Conservation (phyloP, 2,113 vertebrate species). For the Lontra canadensis region DNA sequence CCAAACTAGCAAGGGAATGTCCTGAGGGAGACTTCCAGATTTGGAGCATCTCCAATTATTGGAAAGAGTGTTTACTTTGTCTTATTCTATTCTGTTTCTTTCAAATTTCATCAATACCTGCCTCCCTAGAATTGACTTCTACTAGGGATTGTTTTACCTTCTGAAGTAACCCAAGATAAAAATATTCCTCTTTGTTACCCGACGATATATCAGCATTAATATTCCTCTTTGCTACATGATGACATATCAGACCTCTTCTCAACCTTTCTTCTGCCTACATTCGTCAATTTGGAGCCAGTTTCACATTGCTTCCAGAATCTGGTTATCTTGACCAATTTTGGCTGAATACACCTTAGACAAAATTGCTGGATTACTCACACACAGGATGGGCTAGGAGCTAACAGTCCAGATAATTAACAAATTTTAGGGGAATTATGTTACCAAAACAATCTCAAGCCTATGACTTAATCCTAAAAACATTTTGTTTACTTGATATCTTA, state of each 20-base stretch:
- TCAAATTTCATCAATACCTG: neutral
- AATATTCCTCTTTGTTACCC: neutral
- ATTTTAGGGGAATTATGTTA: neutral
- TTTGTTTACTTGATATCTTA: neutral
- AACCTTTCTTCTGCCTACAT: neutral
- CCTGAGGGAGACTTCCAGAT: neutral
- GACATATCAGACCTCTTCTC: neutral
- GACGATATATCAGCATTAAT: neutral
- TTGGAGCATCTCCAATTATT: neutral
- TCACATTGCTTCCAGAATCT: neutral
- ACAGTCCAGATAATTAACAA: neutral
- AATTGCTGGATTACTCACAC: neutral
- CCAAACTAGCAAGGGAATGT: neutral
- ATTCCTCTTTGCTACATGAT: neutral
- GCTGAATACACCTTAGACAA: neutral
- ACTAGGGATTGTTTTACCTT: neutral
- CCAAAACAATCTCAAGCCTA: neutral
- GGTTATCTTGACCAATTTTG: neutral
- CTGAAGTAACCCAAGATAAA: neutral
- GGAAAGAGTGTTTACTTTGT: neutral
- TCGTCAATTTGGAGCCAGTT: neutral
- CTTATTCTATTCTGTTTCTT: neutral
- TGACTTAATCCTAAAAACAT: neutral
- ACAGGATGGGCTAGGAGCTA: neutral
- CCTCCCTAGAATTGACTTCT: neutral